phyloP scores from a whole-genome alignment of 2,888 invertebrate species.

The Cylloceria caligata region DNA sequence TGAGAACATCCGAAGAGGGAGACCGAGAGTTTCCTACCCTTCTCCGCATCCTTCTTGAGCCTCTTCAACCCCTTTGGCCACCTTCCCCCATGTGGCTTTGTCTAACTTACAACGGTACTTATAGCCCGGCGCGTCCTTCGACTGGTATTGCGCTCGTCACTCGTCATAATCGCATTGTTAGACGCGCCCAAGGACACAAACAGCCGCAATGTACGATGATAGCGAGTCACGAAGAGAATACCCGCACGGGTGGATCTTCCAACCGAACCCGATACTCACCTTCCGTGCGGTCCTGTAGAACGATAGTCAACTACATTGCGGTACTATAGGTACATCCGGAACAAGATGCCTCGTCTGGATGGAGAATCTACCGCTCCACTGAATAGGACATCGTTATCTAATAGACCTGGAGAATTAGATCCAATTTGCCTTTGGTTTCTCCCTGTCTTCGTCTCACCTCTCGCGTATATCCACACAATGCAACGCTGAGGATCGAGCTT shows the following conservation, averaged over 20 bases:
- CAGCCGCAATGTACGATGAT: conserved; percentile 39
- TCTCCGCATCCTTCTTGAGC: conserved; percentile 16
- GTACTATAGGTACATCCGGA: conserved; percentile 47
- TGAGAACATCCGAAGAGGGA: conserved; percentile 4
- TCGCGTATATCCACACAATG: conserved; percentile 43
- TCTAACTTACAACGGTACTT: conserved; percentile 66
- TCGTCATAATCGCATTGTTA: conserved; percentile 66
- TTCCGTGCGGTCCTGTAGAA: background rate
- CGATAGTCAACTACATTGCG: background rate
- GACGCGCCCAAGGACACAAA: conserved; percentile 20
- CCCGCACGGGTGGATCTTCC: background rate
- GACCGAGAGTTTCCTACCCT: conserved; percentile 13
- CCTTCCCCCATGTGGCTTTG: conserved; percentile 64
- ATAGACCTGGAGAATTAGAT: conserved; percentile 67
- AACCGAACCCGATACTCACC: background rate
- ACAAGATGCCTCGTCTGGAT: conserved; percentile 51
- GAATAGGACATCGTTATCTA: conserved; percentile 68
- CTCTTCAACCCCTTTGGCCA: conserved; percentile 46
- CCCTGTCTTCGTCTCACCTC: conserved; percentile 18
- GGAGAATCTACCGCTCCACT: conserved; percentile 49
- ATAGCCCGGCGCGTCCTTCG: conserved; percentile 43
- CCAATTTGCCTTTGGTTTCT: conserved; percentile 64
- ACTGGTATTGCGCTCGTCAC: conserved; percentile 59
- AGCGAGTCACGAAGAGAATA: conserved; percentile 25
- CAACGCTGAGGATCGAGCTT: conserved; percentile 22